Percentiles rank a stretch among this genome's conserved stretches.
Evolutionary conservation across 2,113 vertebrate genomes (phyloP).

Genomic region (Tupaia chinensis): DNA sequence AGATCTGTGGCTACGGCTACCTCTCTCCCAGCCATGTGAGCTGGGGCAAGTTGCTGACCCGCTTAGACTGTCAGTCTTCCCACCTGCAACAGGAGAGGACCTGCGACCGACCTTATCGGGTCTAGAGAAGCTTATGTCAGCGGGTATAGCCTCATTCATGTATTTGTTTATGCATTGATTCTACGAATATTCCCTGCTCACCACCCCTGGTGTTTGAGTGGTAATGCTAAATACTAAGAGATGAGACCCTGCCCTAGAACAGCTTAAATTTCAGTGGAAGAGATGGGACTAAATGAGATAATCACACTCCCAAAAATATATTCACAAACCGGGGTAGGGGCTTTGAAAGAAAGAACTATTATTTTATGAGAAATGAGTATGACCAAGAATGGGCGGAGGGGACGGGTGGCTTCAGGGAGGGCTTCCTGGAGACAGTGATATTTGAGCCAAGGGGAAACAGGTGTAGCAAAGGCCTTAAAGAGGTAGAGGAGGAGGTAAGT

Average conservation of each 20-base stretch:
- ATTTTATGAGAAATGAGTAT: not conserved
- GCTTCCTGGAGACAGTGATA: not conserved
- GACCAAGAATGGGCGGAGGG: not conserved
- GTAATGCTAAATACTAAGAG: not conserved
- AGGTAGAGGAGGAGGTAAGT: not conserved
- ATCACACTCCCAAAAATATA: not conserved
- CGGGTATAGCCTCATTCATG: not conserved
- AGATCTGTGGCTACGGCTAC: not conserved
- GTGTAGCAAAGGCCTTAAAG: not conserved
- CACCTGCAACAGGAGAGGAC: not conserved
- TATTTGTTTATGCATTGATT: not conserved
- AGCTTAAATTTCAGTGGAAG: not conserved
- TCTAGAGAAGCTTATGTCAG: not conserved
- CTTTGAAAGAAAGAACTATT: not conserved
- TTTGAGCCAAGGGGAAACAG: not conserved
- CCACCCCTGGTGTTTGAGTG: not conserved
- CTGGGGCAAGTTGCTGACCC: not conserved
- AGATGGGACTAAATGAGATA: not conserved
- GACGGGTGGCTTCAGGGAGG: not conserved
- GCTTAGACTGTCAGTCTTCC: not conserved
- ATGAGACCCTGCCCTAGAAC: not conserved
- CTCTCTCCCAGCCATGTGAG: not conserved
- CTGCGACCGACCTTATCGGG: not conserved
- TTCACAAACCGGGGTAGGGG: not conserved
- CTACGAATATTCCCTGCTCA: not conserved